phyloP scores from a whole-genome alignment of 1,140 invertebrate genomes.

The Pseudomyrmex pallidus region DNA sequence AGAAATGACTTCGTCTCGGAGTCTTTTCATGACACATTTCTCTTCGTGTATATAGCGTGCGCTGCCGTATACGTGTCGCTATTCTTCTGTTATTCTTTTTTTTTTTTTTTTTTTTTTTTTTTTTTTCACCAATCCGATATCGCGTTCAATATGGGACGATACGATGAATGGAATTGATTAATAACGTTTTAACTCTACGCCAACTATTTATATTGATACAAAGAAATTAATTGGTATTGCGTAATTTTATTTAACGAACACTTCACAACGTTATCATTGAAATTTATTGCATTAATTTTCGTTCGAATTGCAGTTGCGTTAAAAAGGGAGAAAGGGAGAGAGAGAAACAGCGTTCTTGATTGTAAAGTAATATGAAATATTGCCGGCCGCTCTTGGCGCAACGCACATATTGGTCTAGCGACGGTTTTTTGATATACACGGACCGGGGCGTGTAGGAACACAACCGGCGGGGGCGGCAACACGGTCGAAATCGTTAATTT shows the following conservation, averaged over 20 bases:
- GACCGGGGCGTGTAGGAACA: slow-evolving; percentile 24
- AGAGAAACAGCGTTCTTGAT: slow-evolving; percentile 9
- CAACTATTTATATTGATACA: neutral
- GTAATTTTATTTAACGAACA: no score
- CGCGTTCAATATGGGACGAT: no score
- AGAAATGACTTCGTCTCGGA: slow-evolving; percentile 35
- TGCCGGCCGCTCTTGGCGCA: slow-evolving; percentile 28
- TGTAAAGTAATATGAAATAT: slow-evolving; percentile 58
- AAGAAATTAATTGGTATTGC: neutral
- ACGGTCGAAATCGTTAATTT: slow-evolving; percentile 71
- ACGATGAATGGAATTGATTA: no score
- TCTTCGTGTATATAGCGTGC: neutral
- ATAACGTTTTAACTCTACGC: no score
- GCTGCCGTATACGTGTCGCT: neutral
- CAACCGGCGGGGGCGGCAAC: neutral
- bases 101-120: no score
- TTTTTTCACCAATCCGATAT: no score
- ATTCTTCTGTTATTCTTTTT: neutral
- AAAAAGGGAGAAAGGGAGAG: neutral
- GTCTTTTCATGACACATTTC: slow-evolving; percentile 3
- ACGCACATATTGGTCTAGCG: slow-evolving; percentile 43
- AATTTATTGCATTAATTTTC: slow-evolving; percentile 1
- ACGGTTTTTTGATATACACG: slow-evolving; percentile 40
- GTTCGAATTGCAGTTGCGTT: neutral
- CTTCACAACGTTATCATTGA: neutral